Percentiles rank a stretch among this genome's conserved stretches.
These are phyloP conservation scores for Zoanthus solanderi DNA, from an alignment of 92 coral and sea anemone species.

Conservation along the genomic window DNA sequence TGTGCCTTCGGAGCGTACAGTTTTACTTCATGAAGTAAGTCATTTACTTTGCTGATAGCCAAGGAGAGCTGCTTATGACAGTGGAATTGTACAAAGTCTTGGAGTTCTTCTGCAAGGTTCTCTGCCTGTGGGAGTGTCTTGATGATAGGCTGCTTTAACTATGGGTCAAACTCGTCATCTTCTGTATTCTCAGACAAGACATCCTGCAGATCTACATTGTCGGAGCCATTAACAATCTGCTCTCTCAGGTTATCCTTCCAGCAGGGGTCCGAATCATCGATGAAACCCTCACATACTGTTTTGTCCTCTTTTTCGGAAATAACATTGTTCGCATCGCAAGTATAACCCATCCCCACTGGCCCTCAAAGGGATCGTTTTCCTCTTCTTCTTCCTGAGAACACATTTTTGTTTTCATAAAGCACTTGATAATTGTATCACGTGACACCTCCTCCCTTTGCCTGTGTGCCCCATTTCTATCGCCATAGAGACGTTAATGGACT, in stretches of 20 bases:
- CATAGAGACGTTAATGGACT: slow-evolving; percentile 65
- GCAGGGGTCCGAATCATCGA: slow-evolving; percentile 64
- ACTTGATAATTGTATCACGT: slow-evolving; percentile 63
- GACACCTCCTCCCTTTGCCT: slow-evolving; percentile 61
- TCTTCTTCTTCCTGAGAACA: slow-evolving; percentile 63
- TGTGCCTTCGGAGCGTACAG: slow-evolving; percentile 56
- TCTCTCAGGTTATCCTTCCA: slow-evolving; percentile 64
- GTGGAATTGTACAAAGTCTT: slow-evolving; percentile 65
- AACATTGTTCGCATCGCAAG: slow-evolving; percentile 61
- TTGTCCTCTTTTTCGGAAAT: slow-evolving; percentile 62
- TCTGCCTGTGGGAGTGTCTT: slow-evolving; percentile 61
- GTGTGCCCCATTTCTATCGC: slow-evolving; percentile 47
- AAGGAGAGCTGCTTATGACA: slow-evolving; percentile 66
- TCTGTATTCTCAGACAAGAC: slow-evolving; percentile 22
- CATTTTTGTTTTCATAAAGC: slow-evolving; percentile 66
- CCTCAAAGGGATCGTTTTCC: slow-evolving; percentile 72
- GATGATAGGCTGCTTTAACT: slow-evolving; percentile 65
- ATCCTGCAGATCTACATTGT: slow-evolving; percentile 6
- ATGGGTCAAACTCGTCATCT: slow-evolving; percentile 62
- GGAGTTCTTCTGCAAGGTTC: slow-evolving; percentile 61
- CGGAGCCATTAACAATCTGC: slow-evolving; percentile 54
- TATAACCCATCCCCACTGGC: slow-evolving; percentile 69
- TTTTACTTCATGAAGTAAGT: slow-evolving; percentile 64
- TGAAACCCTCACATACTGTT: slow-evolving; percentile 65
- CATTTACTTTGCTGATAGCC: slow-evolving; percentile 71